Conservation (phyloP, 2,888 invertebrate species). For the Pandemis cinnamomeana region DNA sequence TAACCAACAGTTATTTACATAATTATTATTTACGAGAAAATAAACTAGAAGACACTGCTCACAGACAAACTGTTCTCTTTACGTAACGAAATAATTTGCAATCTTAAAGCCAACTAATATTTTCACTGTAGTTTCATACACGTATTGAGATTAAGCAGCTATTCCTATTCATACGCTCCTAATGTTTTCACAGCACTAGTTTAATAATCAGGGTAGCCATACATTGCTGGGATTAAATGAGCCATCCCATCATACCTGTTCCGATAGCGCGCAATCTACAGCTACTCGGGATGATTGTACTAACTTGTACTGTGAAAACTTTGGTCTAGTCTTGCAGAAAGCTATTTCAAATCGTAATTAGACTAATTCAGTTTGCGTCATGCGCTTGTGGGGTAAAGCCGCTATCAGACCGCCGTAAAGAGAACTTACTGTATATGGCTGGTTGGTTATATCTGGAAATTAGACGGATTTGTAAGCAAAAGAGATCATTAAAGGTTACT, state of each 20-base stretch:
- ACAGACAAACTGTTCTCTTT: not conserved
- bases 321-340: conserved; percentile 34
- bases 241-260: not conserved
- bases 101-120: not conserved
- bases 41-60: conserved; percentile 1
- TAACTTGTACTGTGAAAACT: not conserved
- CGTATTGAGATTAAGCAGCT: conserved; percentile 8
- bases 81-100: conserved; percentile 3
- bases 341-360: conserved; percentile 32
- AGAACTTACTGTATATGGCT: conserved; percentile 31
- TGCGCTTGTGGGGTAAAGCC: conserved; percentile 25
- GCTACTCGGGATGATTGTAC: not conserved
- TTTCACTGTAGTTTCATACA: not conserved
- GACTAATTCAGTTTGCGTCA: conserved; percentile 39
- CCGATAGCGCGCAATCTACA: not conserved
- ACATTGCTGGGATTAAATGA: not conserved
- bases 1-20: not conserved
- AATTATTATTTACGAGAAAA: conserved; percentile 4
- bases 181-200: not conserved
- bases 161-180: conserved; percentile 1
- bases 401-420: conserved; percentile 14
- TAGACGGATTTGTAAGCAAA: not conserved
- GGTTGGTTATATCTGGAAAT: conserved; percentile 4
- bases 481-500: not conserved
- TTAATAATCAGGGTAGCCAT: not conserved